Percentiles rank a stretch among this genome's conserved stretches.
These are phyloP conservation scores for Centropyge bicolor DNA, from an alignment of 2,797 vertebrate genomes.

Conservation along the genomic window DNA sequence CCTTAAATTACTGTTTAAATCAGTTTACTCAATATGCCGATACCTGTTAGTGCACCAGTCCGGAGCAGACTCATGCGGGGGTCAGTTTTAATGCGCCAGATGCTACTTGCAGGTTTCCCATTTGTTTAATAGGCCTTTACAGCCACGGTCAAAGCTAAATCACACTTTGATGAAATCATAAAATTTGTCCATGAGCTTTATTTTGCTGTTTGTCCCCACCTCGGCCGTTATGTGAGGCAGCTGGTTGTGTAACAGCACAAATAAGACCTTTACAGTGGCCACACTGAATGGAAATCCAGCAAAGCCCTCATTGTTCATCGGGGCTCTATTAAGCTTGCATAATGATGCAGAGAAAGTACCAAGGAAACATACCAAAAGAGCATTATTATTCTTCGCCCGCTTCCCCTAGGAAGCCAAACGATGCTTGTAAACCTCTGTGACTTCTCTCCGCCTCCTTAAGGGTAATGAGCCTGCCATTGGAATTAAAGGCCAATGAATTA, in stretches of 20 bases:
- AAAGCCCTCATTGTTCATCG: conserved; percentile 56
- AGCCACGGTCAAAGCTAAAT: conserved; percentile 49
- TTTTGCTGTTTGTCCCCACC: conserved; percentile 52
- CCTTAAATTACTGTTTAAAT: conserved; percentile 9
- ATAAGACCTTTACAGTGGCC: conserved; percentile 48
- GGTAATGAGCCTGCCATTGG: conserved; percentile 67
- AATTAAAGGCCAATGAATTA: conserved; percentile 78
- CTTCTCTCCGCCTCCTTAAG: conserved; percentile 56
- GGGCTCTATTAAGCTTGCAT: conserved; percentile 56
- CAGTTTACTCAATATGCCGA: conserved; percentile 7
- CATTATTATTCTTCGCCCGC: conserved; percentile 50
- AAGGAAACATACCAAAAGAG: conserved; percentile 48
- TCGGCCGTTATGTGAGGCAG: conserved; percentile 50
- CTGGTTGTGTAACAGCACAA: conserved; percentile 50
- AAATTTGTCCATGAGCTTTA: conserved; percentile 54
- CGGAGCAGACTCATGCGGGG: conserved; percentile 10
- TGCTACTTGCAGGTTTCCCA: conserved; percentile 33
- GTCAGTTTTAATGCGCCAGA: conserved; percentile 58
- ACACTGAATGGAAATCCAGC: conserved; percentile 50
- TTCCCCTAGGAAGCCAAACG: conserved; percentile 59
- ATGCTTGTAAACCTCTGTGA: conserved; percentile 63
- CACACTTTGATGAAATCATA: conserved; percentile 56
- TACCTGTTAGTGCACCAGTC: conserved; percentile 6
- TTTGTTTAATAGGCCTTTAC: conserved; percentile 52
- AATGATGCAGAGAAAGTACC: conserved; percentile 60